Conservation (phyloP, 1,140 invertebrate species). For the Diprion similis region DNA sequence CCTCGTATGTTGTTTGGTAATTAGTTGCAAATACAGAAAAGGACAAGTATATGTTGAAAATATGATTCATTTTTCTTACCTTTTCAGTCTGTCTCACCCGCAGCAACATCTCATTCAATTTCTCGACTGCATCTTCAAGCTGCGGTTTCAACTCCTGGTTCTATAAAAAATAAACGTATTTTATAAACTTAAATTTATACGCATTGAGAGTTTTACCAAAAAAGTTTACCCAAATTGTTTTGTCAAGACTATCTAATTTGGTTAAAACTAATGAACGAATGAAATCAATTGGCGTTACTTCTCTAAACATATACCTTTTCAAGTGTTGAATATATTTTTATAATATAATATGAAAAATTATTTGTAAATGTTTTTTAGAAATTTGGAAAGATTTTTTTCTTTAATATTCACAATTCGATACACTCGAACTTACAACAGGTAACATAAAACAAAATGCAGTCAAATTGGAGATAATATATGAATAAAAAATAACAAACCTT, state of each 20-base stretch:
- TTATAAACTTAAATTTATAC: neutral
- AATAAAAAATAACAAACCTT: constrained; percentile 34
- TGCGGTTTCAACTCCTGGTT: constrained; percentile 29
- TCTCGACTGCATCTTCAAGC: constrained; percentile 11
- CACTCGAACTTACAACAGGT: neutral
- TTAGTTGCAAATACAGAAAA: too few species aligned
- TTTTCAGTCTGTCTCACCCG: constrained; percentile 27
- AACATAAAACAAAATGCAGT: neutral
- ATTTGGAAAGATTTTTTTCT: constrained; percentile 15
- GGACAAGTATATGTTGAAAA: too few species aligned
- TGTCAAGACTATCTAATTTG: too few species aligned
- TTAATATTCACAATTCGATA: neutral
- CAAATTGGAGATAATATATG: constrained; percentile 14
- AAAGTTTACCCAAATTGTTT: too few species aligned
- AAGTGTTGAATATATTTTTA: too few species aligned
- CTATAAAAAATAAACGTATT: constrained; percentile 32
- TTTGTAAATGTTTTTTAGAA: neutral
- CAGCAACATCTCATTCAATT: constrained; percentile 20
- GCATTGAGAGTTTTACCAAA: too few species aligned
- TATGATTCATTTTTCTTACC: constrained; percentile 31
- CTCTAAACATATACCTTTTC: too few species aligned
- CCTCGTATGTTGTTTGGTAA: too few species aligned
- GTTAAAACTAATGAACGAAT: too few species aligned
- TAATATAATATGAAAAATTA: too few species aligned
- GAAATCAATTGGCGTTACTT: too few species aligned